Conservation (phyloP, 2,888 invertebrate species). For the Galerucella calmariensis region DNA sequence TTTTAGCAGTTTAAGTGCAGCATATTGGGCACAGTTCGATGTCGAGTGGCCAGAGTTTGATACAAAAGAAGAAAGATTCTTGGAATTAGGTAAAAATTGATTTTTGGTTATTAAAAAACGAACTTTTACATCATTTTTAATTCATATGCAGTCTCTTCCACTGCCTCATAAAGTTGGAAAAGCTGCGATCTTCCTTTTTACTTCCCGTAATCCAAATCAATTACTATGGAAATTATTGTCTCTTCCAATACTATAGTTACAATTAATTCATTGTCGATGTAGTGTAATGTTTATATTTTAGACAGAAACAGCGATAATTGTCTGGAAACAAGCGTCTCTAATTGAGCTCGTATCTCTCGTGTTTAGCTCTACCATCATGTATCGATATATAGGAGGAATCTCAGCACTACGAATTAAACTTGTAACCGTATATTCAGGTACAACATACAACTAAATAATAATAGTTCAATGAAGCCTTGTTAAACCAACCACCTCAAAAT, state of each 20-base stretch:
- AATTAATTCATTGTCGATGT: neutral
- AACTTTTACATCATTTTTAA: neutral
- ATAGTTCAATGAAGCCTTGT: neutral
- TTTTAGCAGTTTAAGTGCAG: slow-evolving; percentile 72
- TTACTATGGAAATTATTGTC: too few species aligned
- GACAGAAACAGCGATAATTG: neutral
- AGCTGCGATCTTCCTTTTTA: too few species aligned
- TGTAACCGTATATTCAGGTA: neutral
- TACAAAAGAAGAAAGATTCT: slow-evolving; percentile 77
- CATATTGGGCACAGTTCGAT: slow-evolving; percentile 75
- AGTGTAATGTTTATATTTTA: neutral
- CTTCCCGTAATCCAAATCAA: too few species aligned
- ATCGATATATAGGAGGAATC: neutral
- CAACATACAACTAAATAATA: neutral
- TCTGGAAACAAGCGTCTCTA: neutral
- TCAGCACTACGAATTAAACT: slow-evolving; percentile 6
- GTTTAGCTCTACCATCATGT: neutral
- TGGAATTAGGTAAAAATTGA: slow-evolving; percentile 75
- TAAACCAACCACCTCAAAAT: neutral
- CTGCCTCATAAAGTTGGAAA: too few species aligned
- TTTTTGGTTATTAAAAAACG: neutral
- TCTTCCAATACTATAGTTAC: neutral
- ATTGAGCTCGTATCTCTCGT: neutral
- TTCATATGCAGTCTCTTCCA: too few species aligned
- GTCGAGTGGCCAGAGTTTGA: slow-evolving; percentile 89